Evolutionary conservation across 2,113 vertebrate species (phyloP).

Genomic region (Apistogramma diplotaenia): DNA sequence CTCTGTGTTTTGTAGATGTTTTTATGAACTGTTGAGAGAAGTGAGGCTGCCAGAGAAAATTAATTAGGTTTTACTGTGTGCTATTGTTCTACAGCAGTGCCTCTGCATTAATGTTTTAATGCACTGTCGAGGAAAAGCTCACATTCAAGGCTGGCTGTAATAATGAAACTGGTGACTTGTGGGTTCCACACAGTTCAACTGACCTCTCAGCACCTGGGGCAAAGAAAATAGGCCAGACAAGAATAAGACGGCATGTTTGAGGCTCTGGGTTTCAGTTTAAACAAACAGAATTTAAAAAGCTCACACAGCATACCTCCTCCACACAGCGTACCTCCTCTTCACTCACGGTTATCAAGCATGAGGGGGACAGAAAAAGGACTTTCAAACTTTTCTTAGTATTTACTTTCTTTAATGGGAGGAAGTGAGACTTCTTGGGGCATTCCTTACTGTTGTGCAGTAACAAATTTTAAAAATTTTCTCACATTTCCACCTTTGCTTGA

Average conservation of each 20-base stretch:
- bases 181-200: not conserved
- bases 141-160: not conserved
- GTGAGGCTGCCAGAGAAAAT: not conserved
- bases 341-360: no score
- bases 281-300: not conserved
- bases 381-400: not conserved
- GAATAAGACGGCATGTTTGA: not conserved
- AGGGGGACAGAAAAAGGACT: not conserved
- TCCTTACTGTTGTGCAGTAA: not conserved
- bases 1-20: no score
- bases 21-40: not conserved
- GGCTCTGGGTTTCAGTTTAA: not conserved
- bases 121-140: not conserved
- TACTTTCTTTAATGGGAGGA: not conserved
- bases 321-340: no score
- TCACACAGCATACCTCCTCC: no score
- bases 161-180: not conserved
- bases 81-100: not conserved
- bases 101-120: not conserved
- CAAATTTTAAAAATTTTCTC: not conserved
- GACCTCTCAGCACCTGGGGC: not conserved
- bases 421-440: not conserved
- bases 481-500: not conserved
- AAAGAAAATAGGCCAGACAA: not conserved
- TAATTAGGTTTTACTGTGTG: not conserved